Base-by-base conservation (phyloP, 1,140 invertebrate species). In the Myzus persicae region DNA sequence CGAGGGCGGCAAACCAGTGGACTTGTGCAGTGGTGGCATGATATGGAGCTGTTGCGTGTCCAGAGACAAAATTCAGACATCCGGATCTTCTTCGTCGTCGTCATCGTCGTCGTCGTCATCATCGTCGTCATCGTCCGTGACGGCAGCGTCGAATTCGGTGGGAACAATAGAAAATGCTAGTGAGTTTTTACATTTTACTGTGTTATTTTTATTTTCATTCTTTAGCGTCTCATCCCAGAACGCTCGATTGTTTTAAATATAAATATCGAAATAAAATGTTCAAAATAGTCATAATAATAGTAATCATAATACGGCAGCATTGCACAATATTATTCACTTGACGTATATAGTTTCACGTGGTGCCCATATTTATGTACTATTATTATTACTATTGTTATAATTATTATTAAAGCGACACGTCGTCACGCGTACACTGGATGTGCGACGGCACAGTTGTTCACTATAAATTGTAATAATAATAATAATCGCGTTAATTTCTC, bases 31-130 rank as follows among this genome's bases (percentile, higher is more conserved):
- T n/a, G 98, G 98, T 85, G 98, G 98, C 46, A 96, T 98, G 96
- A 98, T 98, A 94, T 98, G 98, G 98, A 97, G 97, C 22, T 99
- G 98, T 95, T 99, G 98, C 95, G 97, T 99, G 0, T 97, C 98
- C 95, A 96, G 97, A 94, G 95, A 96, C 94, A 95, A 96, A 95
- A 93, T 95, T 93, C 89, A 67, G 51, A 67, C 89, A 42, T 67
- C 89, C 89, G 89, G 89, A 59, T 90, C 89, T 40, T n/a, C 89
- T 31, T 90, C 89, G 26, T 88, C 85, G 85, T 44, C 42, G 42
- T 96, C 94, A 94, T 90, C 89, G 51, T 38, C 85, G 85, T 38
- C 85, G 85, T 96, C 94, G 94, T 59, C 54, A 59, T 96, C 95
- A 94, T 95, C 96, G 84, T 94, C 91, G 67, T 96, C 95, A 94